Evolutionary conservation across 1,140 invertebrate genomes (phyloP), one percentile per base, ranked within the genome.

Genomic region (Bombus impatiens): DNA sequence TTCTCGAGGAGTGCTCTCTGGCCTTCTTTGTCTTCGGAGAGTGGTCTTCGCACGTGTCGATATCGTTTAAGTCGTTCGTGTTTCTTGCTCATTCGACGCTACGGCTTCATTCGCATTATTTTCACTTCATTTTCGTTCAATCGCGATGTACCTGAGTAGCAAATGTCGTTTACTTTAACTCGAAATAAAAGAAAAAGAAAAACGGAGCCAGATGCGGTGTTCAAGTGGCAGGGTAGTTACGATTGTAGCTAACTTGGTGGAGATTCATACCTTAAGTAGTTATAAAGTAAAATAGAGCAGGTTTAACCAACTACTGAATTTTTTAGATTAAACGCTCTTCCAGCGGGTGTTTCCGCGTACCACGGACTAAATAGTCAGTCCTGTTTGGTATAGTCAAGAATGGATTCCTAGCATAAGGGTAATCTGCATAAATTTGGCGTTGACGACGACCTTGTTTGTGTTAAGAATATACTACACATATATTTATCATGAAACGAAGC

Each of bases 1-100:
- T 93, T 90, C 91, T 92, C 92, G 87, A 92, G 92, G 91, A 86
- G 88, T 88, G 86, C 87, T 82, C 86, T 83, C 76, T 84, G 57
- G 81, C 86, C 91, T 89, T 92, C 90, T 91, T 92, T 92, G 89
- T 92, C 83, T 86, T 75, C 71, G 62, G 70, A 53, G 78, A 67
- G 84, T 67, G 35, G 78, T 75, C 77, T 44, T 89, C 71, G 88
- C 90, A 89, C 90, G 88, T 89, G 90, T 81, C 59, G 65, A 78
- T 78, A 84, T 84, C 35, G 47, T 85, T 80, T 37, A 12, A 72
- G 53, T 62, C 53, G 18, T n/a, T 62, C 6, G 59, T 62, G 53
- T 70, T 65, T 22, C 65, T 57, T 40, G 13, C 10, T 62, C 47
- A 25, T 76, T 47, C 8, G 72, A 37, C 15, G 37, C 28, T 75